Conservation (phyloP, 2,113 vertebrate species). For the Acinonyx jubatus region DNA sequence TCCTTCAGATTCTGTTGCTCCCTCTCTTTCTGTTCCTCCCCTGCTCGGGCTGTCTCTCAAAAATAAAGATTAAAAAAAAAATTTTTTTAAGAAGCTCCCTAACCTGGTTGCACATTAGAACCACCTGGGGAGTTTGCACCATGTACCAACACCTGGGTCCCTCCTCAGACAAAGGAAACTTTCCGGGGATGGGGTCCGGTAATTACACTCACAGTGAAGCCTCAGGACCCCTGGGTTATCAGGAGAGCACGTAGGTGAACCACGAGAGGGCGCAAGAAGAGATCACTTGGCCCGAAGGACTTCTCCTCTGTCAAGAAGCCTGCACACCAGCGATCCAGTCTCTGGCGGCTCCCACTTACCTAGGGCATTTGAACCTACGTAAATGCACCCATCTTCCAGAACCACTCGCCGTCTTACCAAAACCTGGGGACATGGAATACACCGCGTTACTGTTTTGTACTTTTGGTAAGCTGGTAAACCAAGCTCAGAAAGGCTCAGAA, state of each 20-base stretch:
- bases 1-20: too few species aligned
- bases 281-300: not conserved
- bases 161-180: too few species aligned
- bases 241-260: rapidly evolving
- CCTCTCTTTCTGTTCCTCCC: too few species aligned
- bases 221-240: rapidly evolving
- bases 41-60: too few species aligned
- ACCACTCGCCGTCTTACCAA: not conserved
- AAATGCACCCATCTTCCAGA: not conserved
- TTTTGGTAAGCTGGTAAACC: not conserved
- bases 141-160: not conserved
- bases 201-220: rapidly evolving
- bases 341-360: rapidly evolving
- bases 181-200: rapidly evolving
- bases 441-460: not conserved
- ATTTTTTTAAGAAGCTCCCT: not conserved
- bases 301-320: not conserved
- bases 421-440: not conserved
- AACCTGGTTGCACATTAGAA: not conserved
- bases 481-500: not conserved
- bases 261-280: not conserved
- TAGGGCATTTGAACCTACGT: rapidly evolving
- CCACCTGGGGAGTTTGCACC: not conserved
- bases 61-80: too few species aligned
- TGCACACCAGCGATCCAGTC: rapidly evolving